Conservation (phyloP, 2,113 vertebrate species). For the Chunga burmeisteri region DNA sequence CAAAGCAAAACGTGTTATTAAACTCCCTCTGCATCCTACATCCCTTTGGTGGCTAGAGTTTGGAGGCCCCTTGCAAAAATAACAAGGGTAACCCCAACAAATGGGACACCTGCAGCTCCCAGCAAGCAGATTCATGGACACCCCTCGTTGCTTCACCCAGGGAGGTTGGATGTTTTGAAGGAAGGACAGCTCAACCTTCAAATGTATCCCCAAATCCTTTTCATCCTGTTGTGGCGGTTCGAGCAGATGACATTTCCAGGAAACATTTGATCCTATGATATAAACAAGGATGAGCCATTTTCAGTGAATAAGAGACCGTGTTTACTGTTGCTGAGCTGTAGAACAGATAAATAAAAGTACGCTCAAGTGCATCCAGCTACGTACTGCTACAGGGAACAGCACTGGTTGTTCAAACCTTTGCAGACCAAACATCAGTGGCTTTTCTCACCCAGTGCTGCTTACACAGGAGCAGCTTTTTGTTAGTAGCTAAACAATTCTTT, state of each 20-base stretch:
- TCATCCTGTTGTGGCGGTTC: background rate
- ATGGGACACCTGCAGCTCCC: background rate
- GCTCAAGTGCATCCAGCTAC: background rate
- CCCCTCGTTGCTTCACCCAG: fast-evolving
- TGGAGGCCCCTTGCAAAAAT: background rate
- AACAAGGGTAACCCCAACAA: background rate
- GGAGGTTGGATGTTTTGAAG: background rate
- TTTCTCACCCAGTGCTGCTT: background rate
- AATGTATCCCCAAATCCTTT: background rate
- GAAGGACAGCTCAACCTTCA: background rate
- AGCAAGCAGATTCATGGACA: background rate
- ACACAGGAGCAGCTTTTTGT: background rate
- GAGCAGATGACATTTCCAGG: background rate
- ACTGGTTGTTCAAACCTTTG: background rate
- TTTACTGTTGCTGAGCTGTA: background rate
- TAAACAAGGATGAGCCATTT: background rate
- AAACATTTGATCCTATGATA: background rate
- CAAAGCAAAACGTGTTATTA: background rate
- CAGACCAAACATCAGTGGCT: fast-evolving
- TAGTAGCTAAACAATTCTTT: background rate
- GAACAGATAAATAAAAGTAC: background rate
- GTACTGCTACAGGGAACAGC: background rate
- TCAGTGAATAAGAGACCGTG: background rate
- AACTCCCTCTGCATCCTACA: background rate
- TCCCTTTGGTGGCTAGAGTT: background rate